Conservation (phyloP, 2,113 vertebrate species). For the Natator depressus region DNA sequence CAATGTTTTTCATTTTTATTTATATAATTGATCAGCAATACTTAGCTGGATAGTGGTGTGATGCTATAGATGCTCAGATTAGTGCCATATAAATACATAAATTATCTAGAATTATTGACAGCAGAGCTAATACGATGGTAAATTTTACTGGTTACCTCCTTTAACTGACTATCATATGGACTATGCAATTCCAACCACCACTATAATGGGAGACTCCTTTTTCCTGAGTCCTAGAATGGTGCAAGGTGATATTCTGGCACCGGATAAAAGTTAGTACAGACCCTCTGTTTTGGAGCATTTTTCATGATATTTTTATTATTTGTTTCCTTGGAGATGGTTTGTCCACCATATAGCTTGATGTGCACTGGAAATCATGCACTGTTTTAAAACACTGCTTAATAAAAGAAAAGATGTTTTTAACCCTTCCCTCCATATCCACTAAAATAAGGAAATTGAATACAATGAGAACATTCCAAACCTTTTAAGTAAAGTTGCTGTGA, state of each 20-base stretch:
- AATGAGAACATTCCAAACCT: background rate
- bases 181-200: background rate
- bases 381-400: background rate
- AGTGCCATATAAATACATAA: background rate
- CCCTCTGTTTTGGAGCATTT: background rate
- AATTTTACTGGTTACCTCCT: background rate
- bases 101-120: background rate
- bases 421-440: background rate
- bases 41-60: background rate
- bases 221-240: background rate
- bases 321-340: background rate
- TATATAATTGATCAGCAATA: background rate
- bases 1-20: background rate
- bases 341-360: background rate
- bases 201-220: background rate
- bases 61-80: background rate
- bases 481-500: background rate
- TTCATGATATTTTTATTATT: background rate
- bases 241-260: background rate
- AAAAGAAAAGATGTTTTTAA: background rate
- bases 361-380: background rate
- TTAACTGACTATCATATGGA: background rate
- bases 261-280: background rate
- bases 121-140: background rate
- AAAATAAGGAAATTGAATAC: background rate